phyloP scores from a whole-genome alignment of 2,113 vertebrate genomes.

The Psilopsiagon aymara region DNA sequence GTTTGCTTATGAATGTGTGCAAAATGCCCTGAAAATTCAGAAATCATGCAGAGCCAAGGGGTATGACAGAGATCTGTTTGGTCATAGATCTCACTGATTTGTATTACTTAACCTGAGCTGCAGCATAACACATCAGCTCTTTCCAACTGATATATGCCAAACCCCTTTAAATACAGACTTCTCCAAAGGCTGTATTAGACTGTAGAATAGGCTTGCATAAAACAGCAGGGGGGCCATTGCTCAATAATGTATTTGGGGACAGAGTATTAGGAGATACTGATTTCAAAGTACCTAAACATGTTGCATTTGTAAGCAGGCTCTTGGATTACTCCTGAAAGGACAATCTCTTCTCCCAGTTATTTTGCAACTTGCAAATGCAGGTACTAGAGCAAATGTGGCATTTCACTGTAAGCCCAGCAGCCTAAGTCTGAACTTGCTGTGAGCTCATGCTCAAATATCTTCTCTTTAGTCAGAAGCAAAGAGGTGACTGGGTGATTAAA shows the following conservation, averaged over 20 bases:
- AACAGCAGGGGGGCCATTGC: neutral
- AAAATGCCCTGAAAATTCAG: neutral
- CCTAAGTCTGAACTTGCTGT: neutral
- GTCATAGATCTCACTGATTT: neutral
- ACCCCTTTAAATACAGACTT: neutral
- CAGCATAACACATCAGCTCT: neutral
- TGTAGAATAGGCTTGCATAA: neutral
- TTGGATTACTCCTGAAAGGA: neutral
- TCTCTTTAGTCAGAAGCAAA: neutral
- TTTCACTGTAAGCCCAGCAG: neutral
- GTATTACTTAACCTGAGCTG: neutral
- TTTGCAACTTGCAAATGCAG: accelerated
- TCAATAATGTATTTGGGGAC: neutral
- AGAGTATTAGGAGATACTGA: neutral
- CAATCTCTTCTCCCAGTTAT: neutral
- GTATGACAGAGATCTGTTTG: neutral
- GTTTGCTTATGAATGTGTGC: neutral
- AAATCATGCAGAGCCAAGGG: neutral
- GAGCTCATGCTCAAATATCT: neutral
- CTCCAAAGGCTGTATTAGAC: neutral
- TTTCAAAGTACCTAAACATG: neutral
- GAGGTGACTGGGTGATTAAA: neutral
- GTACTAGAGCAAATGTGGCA: neutral
- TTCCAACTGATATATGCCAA: neutral
- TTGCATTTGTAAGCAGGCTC: neutral